Base-by-base conservation (phyloP, 1,140 invertebrate genomes). In the Mamestra configurata region DNA sequence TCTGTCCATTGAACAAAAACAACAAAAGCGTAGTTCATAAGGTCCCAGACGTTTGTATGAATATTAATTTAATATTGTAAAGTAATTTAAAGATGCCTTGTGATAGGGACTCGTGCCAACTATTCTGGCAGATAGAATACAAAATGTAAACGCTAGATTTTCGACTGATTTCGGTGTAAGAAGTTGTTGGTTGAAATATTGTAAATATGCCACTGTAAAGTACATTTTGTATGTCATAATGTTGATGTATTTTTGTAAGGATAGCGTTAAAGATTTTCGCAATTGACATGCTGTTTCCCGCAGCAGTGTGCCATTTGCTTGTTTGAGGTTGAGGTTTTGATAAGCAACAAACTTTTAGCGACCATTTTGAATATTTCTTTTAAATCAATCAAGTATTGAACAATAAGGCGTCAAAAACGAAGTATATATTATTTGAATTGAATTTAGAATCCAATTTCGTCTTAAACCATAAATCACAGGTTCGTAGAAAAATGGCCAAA, bases 91-190 rank as follows among this genome's bases (percentile, higher is more conserved):
- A 24, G 11, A 24, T 57, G 53, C 31, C 31, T 59, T 43, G 46
- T 53, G 24, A 59, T 73, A 73, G 71, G 68, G 13, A 59, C 51
- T 57, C 70, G 27, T 73, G 71, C 71, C 71, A 73, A 73, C 6
- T 73, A 20, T 73, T 59, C 53, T 57, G 71, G 53, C 71, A 73
- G 10, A 15, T 73, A 73, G 71, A 40, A 24, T 24, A 57, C 71
- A 59, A 31, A 59, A 71, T 51, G 61, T 66, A 40, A 68, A 43
- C 53, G 71, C 71, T 73, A 73, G 71, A 73, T 59, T 73, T 73
- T 73, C 46, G 71, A 73, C 71, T 73, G 71, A 73, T 71, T 71
- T 73, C 20, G 53, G 27, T 59, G 71, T 73, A 73, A 55, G 53
- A 24, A 22, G 11, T 73, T 43, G 71, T 72, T 72, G 70, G 70